Evolutionary conservation across 23 tunicate genomes (phyloP), one percentile per base, ranked within the genome.

Genomic region (Styela plicata): DNA sequence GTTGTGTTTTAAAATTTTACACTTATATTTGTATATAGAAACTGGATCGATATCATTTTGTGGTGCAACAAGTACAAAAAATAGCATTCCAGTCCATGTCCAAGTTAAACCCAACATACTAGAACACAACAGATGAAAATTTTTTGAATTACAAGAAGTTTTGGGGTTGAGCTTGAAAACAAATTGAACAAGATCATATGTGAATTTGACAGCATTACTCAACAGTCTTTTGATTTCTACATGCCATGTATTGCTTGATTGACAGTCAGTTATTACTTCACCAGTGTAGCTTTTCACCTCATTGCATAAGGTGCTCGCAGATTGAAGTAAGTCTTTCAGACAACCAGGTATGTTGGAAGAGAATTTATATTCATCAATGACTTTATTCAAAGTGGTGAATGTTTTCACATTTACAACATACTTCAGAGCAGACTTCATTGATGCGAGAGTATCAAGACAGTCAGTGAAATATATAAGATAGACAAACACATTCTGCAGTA

Each of bases 1-100:
- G n/a, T 53, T 5, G 13, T 32, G 35, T 16, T 71, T 7, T 2
- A 73, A 74, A 36, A 73, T 69, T 35, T 91, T 87, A 3, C 67
- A 70, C 44, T 91, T 91, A 1, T 80, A 34, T 30, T 87, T 64
- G 32, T 73, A 34, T 33, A 52, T 30, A 53, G 74, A 69, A 36
- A 84, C 74, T 5, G 97, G 97, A 74, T 91, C 97, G 28, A 87
- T 78, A 2, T 36, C 28, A 27, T 83, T 78, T 24, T 68, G 35
- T 3, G 97, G 97, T 23, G 89, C 3, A 19, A 82, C 32, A 17
- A 87, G 67, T 30, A 61, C 34, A 52, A 83, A 69, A 19, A 64
- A 73, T 1, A 87, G 69, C 22, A 68, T 34, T 7, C 97, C 90
- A 63, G 64, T 34, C 75, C 87, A 79, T 71, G 84, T 79, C 88